Base-by-base conservation (phyloP, 2,888 invertebrate species). In the Saturnia pavonia region DNA sequence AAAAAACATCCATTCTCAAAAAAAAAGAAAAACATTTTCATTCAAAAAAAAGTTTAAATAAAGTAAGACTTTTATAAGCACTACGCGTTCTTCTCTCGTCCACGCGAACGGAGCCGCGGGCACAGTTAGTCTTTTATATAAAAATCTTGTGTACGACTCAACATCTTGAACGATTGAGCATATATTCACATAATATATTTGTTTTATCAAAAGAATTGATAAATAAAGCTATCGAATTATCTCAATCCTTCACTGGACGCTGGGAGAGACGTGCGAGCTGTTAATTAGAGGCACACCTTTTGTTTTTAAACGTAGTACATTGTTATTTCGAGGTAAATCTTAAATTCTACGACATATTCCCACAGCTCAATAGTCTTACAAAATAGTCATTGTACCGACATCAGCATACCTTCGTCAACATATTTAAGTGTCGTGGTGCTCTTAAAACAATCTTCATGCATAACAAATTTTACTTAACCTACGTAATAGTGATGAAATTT, bases 241-340 rank as follows among this genome's bases (percentile, higher is more conserved):
- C 43, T 45, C 60, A 71, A 67, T 65, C 40, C 72, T 14, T 54
- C 68, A 68, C 70, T 72, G 81, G 70, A 70, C 76, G 75, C 68
- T 71, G 71, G 67, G 74, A 78, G 76, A 81, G 82, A 85, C 88
- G 86, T 88, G 89, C 83, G 87, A 90, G 86, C 78, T 75, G 80
- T 79, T 87, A 90, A 90, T 91, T 90, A 90, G 80, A 81, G 79
- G 85, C 83, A 81, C 84, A 86, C 87, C 90, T 91, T 90, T 91
- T 91, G 89, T 92, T 88, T 88, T 88, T 85, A 81, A 80, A 84
- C 80, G 79, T 78, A 82, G 83, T 83, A 88, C 88, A 91, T 89
- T 91, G 90, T 89, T 76, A 89, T 86, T 85, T 82, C 79, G 85
- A 86, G 80, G 80, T 75, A 78, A 86, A 80, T 80, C 85, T 85